These are phyloP conservation scores for Sarotherodon lohbergeri DNA, from an alignment of 2,113 vertebrate species.

Conservation along the genomic window DNA sequence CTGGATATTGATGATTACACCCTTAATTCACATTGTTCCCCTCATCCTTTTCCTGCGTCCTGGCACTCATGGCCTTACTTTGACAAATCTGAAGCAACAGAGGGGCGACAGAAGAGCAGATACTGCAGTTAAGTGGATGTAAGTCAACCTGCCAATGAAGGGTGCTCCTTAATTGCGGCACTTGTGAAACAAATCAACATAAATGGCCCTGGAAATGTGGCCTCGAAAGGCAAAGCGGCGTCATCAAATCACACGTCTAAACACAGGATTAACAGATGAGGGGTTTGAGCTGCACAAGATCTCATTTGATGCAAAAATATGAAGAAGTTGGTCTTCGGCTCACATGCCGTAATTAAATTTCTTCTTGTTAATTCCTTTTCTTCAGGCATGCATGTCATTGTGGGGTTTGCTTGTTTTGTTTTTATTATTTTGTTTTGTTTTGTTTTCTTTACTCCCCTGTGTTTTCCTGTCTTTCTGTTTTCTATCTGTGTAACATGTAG, in stretches of 20 bases:
- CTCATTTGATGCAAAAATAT: background rate
- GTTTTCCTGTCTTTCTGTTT: background rate
- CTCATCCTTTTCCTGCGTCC: conserved; percentile 19
- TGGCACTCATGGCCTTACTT: conserved; percentile 50
- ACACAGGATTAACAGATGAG: conserved; percentile 46
- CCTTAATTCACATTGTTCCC: conserved; percentile 49
- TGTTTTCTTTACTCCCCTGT: background rate
- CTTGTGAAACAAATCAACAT: conserved; percentile 71
- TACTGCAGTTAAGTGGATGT: conserved; percentile 66
- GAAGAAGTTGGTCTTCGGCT: background rate
- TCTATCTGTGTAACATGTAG: background rate
- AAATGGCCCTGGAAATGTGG: conserved; percentile 59
- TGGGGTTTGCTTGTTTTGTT: background rate
- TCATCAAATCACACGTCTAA: conserved; percentile 50
- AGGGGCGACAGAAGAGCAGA: conserved; percentile 58
- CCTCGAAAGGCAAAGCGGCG: conserved; percentile 33
- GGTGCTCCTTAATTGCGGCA: conserved; percentile 64
- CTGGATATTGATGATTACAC: conserved; percentile 63
- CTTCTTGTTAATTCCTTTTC: background rate
- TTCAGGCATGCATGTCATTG: background rate
- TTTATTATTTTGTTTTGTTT: background rate
- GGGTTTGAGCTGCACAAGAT: background rate
- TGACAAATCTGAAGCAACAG: conserved; percentile 67
- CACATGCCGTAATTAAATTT: background rate
- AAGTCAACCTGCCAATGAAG: conserved; percentile 74